Base-by-base conservation (phyloP, 2,113 vertebrate species). In the Apteryx mantelli region DNA sequence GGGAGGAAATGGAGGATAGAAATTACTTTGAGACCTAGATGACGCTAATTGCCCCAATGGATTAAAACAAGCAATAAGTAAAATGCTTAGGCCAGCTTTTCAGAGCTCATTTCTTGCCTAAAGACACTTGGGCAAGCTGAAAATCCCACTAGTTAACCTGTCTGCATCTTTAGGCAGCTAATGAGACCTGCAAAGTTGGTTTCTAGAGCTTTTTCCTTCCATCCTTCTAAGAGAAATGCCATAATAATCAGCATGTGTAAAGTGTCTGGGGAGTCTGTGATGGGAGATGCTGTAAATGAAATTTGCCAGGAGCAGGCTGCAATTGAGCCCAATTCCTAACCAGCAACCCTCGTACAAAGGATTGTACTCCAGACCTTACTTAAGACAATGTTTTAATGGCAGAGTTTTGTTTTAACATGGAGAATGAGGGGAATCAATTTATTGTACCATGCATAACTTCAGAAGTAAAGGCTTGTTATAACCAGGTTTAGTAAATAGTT, bases 41-140 rank as follows among this genome's bases (percentile, higher is more conserved):
- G 21, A 75, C 84, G 8, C 21, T 63, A 11, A 30, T 74, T 91
- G 73, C 77, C 42, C 36, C 36, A 55, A 11, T 15, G 24, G 52
- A 94, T 89, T 70, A 82, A 94, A 95, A 83, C 28, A 83, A 75
- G 69, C 32, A n/a, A 7, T 76, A 70, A 84, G 5, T 70, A 81
- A 91, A 89, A 60, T 46, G 52, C 78, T 86, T 88, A 91, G 38
- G 46, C 18, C 42, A 87, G 83, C 4, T 87, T 87, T 87, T 86
- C 28, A 38, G 61, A 89, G 52, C 46, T 79, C 32, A 28, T 83
- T 93, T 71, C 36, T 80, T 88, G n/a, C 44, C 21, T 66, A 30
- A 80, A 83, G 66, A 68, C 13, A 38, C 32, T 32, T 1, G 2
- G 36, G 40, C 15, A 32, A 8, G 40, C 30, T 70, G 60, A 83